A percentile compares a stretch with the other conserved stretches of the same genome.
These are phyloP conservation scores for Ladona fulva DNA, from an alignment of 1,140 invertebrate species.

Conservation along the genomic window DNA sequence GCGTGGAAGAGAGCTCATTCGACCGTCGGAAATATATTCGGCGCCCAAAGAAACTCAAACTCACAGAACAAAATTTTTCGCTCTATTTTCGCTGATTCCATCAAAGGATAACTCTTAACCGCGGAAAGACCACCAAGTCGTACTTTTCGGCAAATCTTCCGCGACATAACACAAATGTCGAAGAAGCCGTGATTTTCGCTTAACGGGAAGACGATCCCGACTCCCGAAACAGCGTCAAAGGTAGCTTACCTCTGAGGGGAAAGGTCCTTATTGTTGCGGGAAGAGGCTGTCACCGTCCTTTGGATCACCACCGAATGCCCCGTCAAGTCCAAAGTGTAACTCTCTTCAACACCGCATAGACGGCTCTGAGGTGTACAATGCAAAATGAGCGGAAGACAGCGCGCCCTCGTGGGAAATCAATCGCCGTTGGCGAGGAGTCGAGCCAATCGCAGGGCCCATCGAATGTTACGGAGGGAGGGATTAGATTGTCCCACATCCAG, in stretches of 20 bases:
- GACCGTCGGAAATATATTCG: no score
- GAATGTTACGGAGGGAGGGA: background rate
- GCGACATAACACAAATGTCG: no score
- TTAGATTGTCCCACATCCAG: background rate
- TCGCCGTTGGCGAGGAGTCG: background rate
- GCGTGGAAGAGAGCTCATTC: no score
- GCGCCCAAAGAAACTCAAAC: no score
- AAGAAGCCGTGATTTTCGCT: no score
- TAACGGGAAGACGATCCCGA: no score
- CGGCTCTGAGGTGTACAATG: background rate
- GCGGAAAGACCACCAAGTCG: no score
- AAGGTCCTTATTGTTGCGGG: background rate
- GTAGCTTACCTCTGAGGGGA: background rate
- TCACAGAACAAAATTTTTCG: no score
- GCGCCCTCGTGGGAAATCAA: background rate
- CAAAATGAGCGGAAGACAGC: background rate
- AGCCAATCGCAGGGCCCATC: background rate
- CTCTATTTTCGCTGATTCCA: no score
- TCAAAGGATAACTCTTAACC: no score
- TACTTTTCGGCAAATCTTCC: no score
- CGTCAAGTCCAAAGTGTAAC: background rate
- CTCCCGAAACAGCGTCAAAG: background rate
- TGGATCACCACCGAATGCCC: background rate
- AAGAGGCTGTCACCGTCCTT: background rate
- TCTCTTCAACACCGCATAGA: background rate